Base-by-base conservation (phyloP, 2,113 vertebrate genomes). In the Campylorhamphus procurvoides region DNA sequence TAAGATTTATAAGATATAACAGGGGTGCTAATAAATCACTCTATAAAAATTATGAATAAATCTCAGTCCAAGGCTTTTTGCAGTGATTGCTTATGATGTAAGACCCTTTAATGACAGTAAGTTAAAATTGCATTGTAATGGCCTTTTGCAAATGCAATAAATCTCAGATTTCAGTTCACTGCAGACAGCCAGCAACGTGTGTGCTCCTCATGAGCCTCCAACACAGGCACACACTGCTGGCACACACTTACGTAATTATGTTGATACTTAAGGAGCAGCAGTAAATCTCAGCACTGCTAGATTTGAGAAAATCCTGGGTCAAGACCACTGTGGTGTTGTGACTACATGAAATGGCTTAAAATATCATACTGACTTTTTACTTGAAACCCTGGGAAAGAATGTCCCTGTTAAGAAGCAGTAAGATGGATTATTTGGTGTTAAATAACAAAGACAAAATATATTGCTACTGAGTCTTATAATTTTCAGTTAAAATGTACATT, bases 121-220 rank as follows among this genome's bases (percentile, higher is more conserved):
- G 95, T 95, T 97, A 91, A 95, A 96, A 96, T 86, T 93, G 92
- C 91, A 93, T 40, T 90, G 93, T 93, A 96, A 97, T 91, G 52
- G 82, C 68, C 86, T 68, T 94, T 75, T 90, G 93, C 71, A 84
- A 96, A 91, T 78, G 91, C 78, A 89, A 94, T 97, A 96, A 95
- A 95, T 92, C 94, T 94, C 55, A 0, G 9, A 35, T 92, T 95
- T 89, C 74, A 66, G 74, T 69, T 71, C 52, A 28, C 53, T 92
- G 90, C 64, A 17, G 96, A 74, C 84, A 94, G 90, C 9, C 90
- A 84, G 94, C 7, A 0, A 72, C 78, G 77, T 67, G 78, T 84
- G 86, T 89, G 93, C 96, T 84, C 94, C 89, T 89, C 93, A 87
- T 14, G 71, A 89, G 87, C 93, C 37, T 58, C 86, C 89, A 91